Evolutionary conservation across 2,113 vertebrate genomes (phyloP).

Genomic region (Tautogolabrus adspersus): DNA sequence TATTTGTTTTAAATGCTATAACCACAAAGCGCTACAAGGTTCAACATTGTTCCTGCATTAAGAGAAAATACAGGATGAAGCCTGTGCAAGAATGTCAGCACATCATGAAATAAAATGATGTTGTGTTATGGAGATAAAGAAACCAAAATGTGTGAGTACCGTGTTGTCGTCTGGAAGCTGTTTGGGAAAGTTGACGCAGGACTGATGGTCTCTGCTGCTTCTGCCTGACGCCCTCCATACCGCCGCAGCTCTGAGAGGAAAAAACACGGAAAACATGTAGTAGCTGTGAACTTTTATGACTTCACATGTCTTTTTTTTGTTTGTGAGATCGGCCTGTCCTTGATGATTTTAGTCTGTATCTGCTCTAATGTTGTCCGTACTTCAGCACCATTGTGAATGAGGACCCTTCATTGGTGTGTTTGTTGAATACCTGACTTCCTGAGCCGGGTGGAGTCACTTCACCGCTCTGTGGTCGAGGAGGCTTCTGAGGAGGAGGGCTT

Average conservation of each 20-base stretch:
- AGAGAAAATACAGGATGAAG: too few species aligned
- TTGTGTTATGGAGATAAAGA: background rate
- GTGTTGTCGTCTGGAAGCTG: slow-evolving; percentile 24
- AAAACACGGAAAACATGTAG: background rate
- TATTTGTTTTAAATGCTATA: background rate
- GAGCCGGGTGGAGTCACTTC: slow-evolving; percentile 21
- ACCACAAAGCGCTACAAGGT: background rate
- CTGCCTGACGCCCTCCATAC: slow-evolving; percentile 33
- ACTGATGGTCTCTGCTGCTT: slow-evolving; percentile 81
- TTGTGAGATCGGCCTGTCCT: too few species aligned
- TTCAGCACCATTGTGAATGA: too few species aligned
- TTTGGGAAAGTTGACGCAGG: slow-evolving; percentile 65
- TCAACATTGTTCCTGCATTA: too few species aligned
- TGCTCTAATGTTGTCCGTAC: too few species aligned
- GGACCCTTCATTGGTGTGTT: background rate
- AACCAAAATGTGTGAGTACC: slow-evolving; percentile 28
- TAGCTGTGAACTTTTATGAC: too few species aligned
- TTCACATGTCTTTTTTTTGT: too few species aligned
- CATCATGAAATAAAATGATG: background rate
- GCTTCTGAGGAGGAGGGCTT: background rate
- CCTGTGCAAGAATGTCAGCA: too few species aligned
- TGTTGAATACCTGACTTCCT: slow-evolving; percentile 53
- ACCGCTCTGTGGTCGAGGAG: background rate
- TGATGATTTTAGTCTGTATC: too few species aligned
- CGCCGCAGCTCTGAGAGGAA: slow-evolving; percentile 40